Conservation (phyloP, 2,797 vertebrate species). For the Hippopotamyrus pictus region DNA sequence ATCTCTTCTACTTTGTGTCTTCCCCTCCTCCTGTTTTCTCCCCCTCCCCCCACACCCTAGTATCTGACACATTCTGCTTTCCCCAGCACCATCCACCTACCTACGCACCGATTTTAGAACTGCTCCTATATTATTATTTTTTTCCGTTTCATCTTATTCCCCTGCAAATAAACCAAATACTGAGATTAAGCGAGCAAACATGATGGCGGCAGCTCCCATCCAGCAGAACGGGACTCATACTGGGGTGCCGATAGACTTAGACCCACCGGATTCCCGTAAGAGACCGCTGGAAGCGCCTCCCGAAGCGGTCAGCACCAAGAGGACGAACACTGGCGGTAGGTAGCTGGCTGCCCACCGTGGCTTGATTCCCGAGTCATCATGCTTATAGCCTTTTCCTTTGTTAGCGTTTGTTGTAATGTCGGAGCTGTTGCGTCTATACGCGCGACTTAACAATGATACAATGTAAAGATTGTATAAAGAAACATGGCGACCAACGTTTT, state of each 20-base stretch:
- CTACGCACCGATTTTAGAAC: conserved; percentile 28
- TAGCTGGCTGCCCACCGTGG: conserved; percentile 45
- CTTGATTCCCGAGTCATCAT: conserved; percentile 21
- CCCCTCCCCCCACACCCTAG: conserved; percentile 41
- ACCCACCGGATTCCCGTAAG: conserved; percentile 70
- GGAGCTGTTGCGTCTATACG: neutral
- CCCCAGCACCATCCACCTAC: conserved; percentile 31
- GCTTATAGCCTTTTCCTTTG: neutral
- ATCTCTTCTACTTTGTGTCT: neutral
- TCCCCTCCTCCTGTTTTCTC: conserved; percentile 20
- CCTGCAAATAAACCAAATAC: conserved; percentile 14
- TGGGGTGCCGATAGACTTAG: conserved; percentile 67
- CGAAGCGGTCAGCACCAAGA: conserved; percentile 72
- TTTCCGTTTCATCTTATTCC: neutral
- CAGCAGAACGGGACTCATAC: conserved; percentile 72
- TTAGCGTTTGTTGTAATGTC: neutral
- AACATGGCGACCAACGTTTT: conserved; percentile 30
- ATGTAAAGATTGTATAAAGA: conserved; percentile 10
- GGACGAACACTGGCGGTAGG: conserved; percentile 71
- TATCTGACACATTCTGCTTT: conserved; percentile 43
- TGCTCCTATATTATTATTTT: conserved; percentile 17
- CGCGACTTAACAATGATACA: conserved; percentile 8
- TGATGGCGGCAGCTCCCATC: conserved; percentile 73
- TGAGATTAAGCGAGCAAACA: conserved; percentile 51
- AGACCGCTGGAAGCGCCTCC: conserved; percentile 69